Base-by-base conservation (phyloP, 2,888 invertebrate genomes). In the Athalia circularis region DNA sequence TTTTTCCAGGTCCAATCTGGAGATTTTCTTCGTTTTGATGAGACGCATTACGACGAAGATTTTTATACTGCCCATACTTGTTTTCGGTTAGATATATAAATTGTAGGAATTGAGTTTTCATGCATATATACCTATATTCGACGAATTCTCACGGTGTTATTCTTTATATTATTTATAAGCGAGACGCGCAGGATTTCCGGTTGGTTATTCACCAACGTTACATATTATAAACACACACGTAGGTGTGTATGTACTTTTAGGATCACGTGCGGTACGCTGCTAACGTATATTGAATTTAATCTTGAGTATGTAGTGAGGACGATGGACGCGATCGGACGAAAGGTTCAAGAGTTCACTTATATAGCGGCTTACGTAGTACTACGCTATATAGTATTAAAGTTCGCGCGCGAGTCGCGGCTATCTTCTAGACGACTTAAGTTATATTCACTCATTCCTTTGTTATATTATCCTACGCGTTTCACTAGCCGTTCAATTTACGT, bases 271-370 rank as follows among this genome's bases (percentile, higher is more conserved):
- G 29, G 45, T 45, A 45, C 59, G 72, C 7, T 62, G 29, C 4
- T 29, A 8, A 54, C 74, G 74, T 50, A 13, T 62, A 61, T 75
- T 64, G 61, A 64, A 64, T 75, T 48, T 75, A 75, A 75, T 75
- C 75, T 75, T 45, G 6, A 75, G 43, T 9, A 52, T 8, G 64
- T 50, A 62, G 29, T 13, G n/a, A 61, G n/a, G 47, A 75, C n/a
- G 75, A 64, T 50, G 75, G 75, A 62, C 75, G 62, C 75, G 62
- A 75, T 75, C 75, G 75, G 62, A 75, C 62, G 29, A 52, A 75
- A 75, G 75, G 75, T 61, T 75, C 75, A 75, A 75, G 64, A 75
- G 75, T 75, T 75, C 75, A 75, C 75, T 48, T 59, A 57, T 59
- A 29, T 29, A 29, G 29, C 29, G 29, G 29, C 29, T 29, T 29